Evolutionary conservation across 2,113 vertebrate genomes (phyloP).

Genomic region (Carassius gibelio): DNA sequence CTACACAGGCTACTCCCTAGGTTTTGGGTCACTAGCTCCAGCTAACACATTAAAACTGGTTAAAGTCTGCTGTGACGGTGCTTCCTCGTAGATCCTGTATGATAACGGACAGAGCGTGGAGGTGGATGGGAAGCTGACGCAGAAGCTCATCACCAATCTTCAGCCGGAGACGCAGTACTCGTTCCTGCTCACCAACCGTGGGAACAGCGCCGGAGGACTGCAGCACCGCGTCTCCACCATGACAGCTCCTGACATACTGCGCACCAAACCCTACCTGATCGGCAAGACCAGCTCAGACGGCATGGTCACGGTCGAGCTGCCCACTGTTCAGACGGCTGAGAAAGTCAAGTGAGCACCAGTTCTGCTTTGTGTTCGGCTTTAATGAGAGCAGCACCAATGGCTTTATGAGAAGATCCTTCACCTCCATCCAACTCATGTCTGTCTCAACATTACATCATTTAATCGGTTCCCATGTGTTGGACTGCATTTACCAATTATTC

Average conservation of each 20-base stretch:
- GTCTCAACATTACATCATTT: not conserved
- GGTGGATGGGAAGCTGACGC: slow-evolving; percentile 92
- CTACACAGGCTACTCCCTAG: not conserved
- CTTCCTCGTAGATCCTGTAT: slow-evolving; percentile 87
- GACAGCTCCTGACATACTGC: slow-evolving; percentile 91
- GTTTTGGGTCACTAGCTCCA: not conserved
- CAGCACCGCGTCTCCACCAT: slow-evolving; percentile 95
- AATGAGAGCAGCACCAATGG: not conserved
- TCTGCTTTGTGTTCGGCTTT: not conserved
- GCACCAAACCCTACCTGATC: slow-evolving; percentile 90
- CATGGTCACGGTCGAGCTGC: slow-evolving; percentile 93
- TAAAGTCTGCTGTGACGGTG: not conserved
- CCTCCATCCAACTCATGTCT: not conserved
- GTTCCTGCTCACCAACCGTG: slow-evolving; percentile 95
- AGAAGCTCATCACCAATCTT: slow-evolving; percentile 95
- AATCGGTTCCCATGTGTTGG: not conserved
- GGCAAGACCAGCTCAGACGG: slow-evolving; percentile 93
- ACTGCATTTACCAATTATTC: not conserved
- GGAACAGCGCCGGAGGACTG: slow-evolving; percentile 94
- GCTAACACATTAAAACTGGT: not conserved
- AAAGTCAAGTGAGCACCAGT: slow-evolving; percentile 85
- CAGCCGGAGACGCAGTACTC: slow-evolving; percentile 97
- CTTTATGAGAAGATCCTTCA: not conserved
- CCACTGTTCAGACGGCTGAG: slow-evolving; percentile 87
- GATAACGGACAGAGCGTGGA: slow-evolving; percentile 97